A percentile compares a stretch with the other conserved stretches of the same genome.
phyloP scores from a whole-genome alignment of 2,113 vertebrate species.

The Felis catus region DNA sequence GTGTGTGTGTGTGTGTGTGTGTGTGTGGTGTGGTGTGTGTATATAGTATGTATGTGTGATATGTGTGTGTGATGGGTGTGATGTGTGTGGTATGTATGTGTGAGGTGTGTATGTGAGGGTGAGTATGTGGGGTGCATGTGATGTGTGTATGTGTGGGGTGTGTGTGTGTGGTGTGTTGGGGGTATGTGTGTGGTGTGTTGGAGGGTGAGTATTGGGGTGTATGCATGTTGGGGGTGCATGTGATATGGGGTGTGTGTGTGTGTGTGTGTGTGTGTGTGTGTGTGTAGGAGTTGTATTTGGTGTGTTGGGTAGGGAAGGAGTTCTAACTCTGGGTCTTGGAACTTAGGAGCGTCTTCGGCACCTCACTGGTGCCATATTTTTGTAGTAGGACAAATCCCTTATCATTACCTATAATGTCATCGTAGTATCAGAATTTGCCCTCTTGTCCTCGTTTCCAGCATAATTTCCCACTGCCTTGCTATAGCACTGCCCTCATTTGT shows the following conservation, averaged over 20 bases:
- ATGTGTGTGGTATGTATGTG: neutral
- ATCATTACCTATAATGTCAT: neutral
- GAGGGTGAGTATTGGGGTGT: neutral
- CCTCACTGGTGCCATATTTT: neutral
- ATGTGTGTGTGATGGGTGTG: neutral
- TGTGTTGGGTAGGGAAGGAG: neutral
- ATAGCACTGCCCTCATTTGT: neutral
- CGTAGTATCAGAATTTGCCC: neutral
- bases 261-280: neutral
- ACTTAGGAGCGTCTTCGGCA: neutral
- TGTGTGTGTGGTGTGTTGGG: neutral
- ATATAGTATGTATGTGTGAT: neutral
- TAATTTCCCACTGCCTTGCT: neutral
- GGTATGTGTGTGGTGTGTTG: neutral
- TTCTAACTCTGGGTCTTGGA: neutral
- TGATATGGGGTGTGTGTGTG: neutral
- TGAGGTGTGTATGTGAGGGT: neutral
- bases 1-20: too few species aligned
- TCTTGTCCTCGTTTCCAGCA: neutral
- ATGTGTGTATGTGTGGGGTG: neutral
- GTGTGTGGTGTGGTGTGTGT: too few species aligned
- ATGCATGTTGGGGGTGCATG: neutral
- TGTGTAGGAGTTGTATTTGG: neutral
- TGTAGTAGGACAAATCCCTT: neutral
- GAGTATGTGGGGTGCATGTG: neutral